Percentiles rank a stretch among this genome's conserved stretches.
phyloP scores from a whole-genome alignment of 92 coral and sea anemone genomes.

The Scolanthus callimorphus region DNA sequence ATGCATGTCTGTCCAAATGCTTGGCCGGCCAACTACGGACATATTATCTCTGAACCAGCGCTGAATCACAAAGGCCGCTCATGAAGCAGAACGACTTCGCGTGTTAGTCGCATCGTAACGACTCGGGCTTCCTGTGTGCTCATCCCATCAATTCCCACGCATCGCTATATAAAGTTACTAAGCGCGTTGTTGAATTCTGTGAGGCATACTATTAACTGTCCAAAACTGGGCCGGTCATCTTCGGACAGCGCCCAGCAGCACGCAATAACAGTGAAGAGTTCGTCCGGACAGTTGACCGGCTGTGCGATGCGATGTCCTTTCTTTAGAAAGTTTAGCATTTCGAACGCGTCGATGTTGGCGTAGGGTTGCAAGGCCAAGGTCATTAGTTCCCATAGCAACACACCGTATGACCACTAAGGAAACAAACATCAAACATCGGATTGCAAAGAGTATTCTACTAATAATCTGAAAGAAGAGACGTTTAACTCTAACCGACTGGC shows the following conservation, averaged over 20 bases:
- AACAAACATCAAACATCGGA: too few species aligned
- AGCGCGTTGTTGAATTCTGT: constrained; percentile 89
- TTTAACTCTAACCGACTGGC: too few species aligned
- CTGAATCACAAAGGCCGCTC: too few species aligned
- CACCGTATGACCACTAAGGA: constrained; percentile 94
- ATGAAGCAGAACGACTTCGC: too few species aligned
- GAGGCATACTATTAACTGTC: constrained; percentile 77
- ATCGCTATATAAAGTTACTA: constrained; percentile 85
- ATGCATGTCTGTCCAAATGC: too few species aligned
- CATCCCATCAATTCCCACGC: too few species aligned
- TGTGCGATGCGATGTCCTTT: constrained; percentile 96
- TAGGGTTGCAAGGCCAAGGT: constrained; percentile 97
- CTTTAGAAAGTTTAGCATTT: constrained; percentile 90
- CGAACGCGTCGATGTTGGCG: constrained; percentile 96
- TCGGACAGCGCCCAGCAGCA: constrained; percentile 98
- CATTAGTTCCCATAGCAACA: constrained; percentile 92
- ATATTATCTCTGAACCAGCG: too few species aligned
- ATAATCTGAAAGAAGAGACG: too few species aligned
- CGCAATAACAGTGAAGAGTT: constrained; percentile 91
- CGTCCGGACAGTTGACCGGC: constrained; percentile 97
- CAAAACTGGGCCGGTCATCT: constrained; percentile 92
- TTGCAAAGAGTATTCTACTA: too few species aligned
- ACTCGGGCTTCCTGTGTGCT: too few species aligned
- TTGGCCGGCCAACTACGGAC: too few species aligned
- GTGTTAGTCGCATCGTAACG: too few species aligned